These are phyloP conservation scores for Tholera decimalis DNA, from an alignment of 2,888 invertebrate species.

Conservation along the genomic window DNA sequence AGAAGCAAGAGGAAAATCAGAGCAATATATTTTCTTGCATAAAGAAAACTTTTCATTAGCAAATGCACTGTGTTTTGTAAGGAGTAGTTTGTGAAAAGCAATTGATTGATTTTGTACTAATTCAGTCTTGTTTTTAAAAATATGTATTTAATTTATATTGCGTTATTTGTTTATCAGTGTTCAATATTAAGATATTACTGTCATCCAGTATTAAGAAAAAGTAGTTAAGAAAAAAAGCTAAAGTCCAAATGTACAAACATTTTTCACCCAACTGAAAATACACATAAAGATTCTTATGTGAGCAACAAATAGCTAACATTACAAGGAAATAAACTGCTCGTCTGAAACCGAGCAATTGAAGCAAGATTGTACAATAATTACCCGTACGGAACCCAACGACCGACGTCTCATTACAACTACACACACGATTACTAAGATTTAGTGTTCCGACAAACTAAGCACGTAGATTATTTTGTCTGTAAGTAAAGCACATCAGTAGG, in stretches of 20 bases:
- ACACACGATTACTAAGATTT: conserved; percentile 69
- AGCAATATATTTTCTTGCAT: not conserved
- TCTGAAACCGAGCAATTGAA: conserved; percentile 52
- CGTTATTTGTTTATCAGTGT: not conserved
- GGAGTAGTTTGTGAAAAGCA: too few relatives aligned
- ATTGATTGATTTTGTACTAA: too few relatives aligned
- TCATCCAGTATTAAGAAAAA: not conserved
- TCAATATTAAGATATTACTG: not conserved
- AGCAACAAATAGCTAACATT: conserved; percentile 44
- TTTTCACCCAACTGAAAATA: not conserved
- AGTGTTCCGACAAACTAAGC: conserved; percentile 54
- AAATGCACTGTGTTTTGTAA: too few relatives aligned
- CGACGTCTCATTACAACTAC: conserved; percentile 63
- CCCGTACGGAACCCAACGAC: conserved; percentile 62
- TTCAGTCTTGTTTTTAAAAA: not conserved
- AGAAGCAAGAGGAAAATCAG: not conserved
- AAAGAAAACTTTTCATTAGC: too few relatives aligned
- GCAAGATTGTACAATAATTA: conserved; percentile 68
- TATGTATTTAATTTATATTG: not conserved
- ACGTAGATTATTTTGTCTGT: conserved; percentile 61
- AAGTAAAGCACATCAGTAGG: conserved; percentile 57
- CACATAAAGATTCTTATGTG: conserved; percentile 27
- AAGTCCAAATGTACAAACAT: not conserved
- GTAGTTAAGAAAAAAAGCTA: not conserved
- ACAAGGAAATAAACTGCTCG: conserved; percentile 60